Evolutionary conservation across 2,797 vertebrate species (phyloP), one percentile per base, ranked within the genome.

Genomic region (Falco naumanni): DNA sequence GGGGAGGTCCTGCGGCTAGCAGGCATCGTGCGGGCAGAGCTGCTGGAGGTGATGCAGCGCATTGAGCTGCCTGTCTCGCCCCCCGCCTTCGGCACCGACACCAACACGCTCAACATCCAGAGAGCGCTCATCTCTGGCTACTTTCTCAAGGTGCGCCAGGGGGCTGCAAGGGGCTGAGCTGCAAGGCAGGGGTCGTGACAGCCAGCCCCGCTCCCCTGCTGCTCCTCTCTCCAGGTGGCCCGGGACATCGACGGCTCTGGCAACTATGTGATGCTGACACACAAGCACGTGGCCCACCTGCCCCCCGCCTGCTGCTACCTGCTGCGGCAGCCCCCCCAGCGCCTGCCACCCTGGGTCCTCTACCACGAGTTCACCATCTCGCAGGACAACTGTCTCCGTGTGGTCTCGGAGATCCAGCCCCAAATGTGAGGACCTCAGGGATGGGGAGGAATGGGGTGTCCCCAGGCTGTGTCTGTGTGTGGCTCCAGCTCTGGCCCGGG

Each of bases 311-410:
- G 99, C 3, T 98, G 98, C 72, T 99, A 99, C 97, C 95, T 97
- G 94, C 98, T 98, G 86, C 98, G 98, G 21, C 97, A 98, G 18
- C 98, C 99, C 1, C 92, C 97, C 5, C 98, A 97, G 34, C 91
- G 47, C 72, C 99, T 98, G 1, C 99, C 99, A 13, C 90, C 97
- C 12, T 99, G 99, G 99, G 98, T 99, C 69, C 98, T 99, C 5
- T 99, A 99, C 97, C 99, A 99, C 5, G 98, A 98, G 61, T 99
- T 99, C 98, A 99, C 98, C 96, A 98, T 99, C 98, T 99, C 99
- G 4, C 98, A 98, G 39, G 99, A 99, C 92, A 99, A 99, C 98
- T 99, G 99, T 97, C 98, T 99, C 90, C 98, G 98, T 15, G 97
- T 99, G 5, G 98, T 98, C 43, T 99, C 99, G 0, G 99, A 99